A percentile compares a stretch with the other conserved stretches of the same genome.
Evolutionary conservation across 1,140 invertebrate genomes (phyloP).

Genomic region (Scaptomyza graminum): DNA sequence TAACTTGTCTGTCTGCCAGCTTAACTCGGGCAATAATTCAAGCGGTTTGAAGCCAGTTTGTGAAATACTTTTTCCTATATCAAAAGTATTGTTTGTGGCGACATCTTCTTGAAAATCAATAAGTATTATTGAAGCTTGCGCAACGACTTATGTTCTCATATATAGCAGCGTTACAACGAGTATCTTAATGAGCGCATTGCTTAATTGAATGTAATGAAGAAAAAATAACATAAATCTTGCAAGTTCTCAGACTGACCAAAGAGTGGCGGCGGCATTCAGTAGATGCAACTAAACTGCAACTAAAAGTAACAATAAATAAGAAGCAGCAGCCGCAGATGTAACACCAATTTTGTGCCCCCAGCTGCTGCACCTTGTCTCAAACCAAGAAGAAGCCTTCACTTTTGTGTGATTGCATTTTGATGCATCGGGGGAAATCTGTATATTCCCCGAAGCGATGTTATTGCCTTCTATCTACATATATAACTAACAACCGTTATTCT

Average conservation of each 20-base stretch:
- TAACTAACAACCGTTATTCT: background rate
- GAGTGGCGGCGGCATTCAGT: background rate
- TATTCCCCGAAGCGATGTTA: slow-evolving; percentile 29
- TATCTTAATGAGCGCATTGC: background rate
- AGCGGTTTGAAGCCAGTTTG: slow-evolving; percentile 33
- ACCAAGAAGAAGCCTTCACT: slow-evolving; percentile 32
- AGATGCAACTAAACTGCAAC: background rate
- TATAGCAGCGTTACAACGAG: background rate
- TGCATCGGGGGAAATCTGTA: slow-evolving; percentile 15
- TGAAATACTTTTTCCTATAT: slow-evolving; percentile 1
- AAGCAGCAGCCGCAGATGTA: slow-evolving; percentile 10
- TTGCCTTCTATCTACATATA: slow-evolving; percentile 1
- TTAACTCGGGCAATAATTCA: slow-evolving; percentile 25
- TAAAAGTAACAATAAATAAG: background rate
- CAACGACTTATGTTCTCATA: background rate
- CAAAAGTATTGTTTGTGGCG: no score
- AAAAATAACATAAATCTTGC: background rate
- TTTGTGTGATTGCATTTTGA: slow-evolving; percentile 17
- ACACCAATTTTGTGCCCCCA: slow-evolving; percentile 8
- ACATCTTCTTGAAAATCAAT: no score
- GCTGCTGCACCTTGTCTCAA: slow-evolving; percentile 10
- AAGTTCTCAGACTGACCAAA: slow-evolving; percentile 11
- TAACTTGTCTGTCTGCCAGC: slow-evolving; percentile 23
- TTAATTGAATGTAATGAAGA: background rate
- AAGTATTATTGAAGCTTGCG: background rate